These are phyloP conservation scores for Tricholauxania praeusta DNA, from an alignment of 2,888 invertebrate species.

Conservation along the genomic window DNA sequence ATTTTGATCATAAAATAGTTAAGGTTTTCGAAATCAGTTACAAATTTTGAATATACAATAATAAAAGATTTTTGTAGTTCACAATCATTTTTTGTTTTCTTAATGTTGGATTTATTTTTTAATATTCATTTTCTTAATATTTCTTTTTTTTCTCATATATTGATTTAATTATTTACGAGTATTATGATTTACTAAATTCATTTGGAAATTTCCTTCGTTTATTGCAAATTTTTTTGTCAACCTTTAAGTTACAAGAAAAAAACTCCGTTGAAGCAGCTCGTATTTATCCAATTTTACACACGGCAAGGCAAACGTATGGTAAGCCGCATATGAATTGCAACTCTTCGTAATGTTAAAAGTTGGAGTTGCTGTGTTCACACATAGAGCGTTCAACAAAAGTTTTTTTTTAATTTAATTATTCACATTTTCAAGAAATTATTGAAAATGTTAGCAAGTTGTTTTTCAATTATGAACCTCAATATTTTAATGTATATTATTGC, in stretches of 20 bases:
- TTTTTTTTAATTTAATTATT: background rate
- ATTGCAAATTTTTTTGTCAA: conserved; percentile 32
- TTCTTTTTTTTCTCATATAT: conserved; percentile 22
- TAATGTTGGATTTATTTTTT: conserved; percentile 4
- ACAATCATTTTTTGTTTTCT: background rate
- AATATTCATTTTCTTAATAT: conserved; percentile 23
- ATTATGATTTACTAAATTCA: conserved; percentile 27
- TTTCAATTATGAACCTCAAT: background rate
- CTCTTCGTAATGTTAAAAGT: too few species aligned
- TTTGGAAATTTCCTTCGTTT: conserved; percentile 8
- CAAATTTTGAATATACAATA: conserved; percentile 13
- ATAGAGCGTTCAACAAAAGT: too few species aligned
- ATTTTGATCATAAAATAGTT: conserved; percentile 24
- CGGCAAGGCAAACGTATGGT: too few species aligned
- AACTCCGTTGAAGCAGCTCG: background rate
- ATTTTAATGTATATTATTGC: conserved; percentile 3
- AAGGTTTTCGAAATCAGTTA: conserved; percentile 29
- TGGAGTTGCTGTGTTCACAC: too few species aligned
- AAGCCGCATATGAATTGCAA: too few species aligned
- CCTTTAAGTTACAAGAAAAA: conserved; percentile 21
- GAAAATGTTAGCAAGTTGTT: too few species aligned
- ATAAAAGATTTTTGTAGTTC: background rate
- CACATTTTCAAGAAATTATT: background rate
- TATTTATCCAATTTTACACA: too few species aligned
- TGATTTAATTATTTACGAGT: conserved; percentile 17